Evolutionary conservation across 2,888 invertebrate species (phyloP).

Genomic region (Rhopalosiphum nymphaeae): DNA sequence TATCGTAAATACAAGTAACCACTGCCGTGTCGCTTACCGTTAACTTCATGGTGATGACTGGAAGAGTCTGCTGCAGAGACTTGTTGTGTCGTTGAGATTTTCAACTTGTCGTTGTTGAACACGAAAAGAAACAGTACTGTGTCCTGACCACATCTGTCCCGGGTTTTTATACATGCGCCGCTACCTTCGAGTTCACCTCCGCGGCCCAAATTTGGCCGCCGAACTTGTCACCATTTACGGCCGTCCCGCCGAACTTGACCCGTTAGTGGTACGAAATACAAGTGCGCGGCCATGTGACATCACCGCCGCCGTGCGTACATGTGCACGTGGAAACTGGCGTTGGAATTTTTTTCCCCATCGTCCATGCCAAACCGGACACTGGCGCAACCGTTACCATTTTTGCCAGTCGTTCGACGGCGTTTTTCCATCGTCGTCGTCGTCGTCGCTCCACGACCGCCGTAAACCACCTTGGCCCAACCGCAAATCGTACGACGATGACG

Average conservation of each 20-base stretch:
- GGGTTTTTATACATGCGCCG: constrained; percentile 12
- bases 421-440: background rate
- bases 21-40: background rate
- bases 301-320: too few relatives aligned
- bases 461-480: constrained; percentile 38
- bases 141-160: background rate
- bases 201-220: background rate
- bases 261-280: constrained; percentile 1
- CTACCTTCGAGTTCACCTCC: constrained; percentile 40
- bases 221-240: constrained; percentile 60
- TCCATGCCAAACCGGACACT: constrained; percentile 8
- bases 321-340: background rate
- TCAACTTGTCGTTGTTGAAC: background rate
- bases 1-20: background rate
- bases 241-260: constrained; percentile 57
- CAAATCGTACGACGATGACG: background rate
- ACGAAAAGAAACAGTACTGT: background rate
- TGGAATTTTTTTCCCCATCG: background rate
- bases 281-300: background rate
- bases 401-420: background rate
- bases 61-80: background rate
- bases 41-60: background rate
- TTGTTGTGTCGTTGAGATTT: background rate
- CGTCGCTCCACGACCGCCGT: background rate
- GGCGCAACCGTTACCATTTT: background rate